phyloP scores from a whole-genome alignment of 2,113 vertebrate species.

The Ptychochromis oligacanthus region DNA sequence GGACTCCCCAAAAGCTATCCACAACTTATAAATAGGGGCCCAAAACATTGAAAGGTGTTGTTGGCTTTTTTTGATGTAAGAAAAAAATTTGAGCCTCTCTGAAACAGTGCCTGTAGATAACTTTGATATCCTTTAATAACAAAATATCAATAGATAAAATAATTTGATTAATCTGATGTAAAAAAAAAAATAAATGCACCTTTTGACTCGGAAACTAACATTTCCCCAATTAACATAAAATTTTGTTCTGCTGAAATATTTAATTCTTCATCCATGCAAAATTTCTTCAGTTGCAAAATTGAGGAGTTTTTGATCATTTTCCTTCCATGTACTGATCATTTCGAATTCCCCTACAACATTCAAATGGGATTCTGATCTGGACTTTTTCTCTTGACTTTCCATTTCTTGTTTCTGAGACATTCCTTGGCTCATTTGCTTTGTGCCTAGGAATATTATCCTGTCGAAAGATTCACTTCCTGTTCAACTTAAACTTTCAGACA shows the following conservation, averaged over 20 bases:
- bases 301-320: too few relatives aligned
- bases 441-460: not conserved
- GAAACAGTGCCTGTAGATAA: not conserved
- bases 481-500: not conserved
- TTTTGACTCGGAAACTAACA: not conserved
- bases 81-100: not conserved
- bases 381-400: not conserved
- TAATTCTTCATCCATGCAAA: not conserved
- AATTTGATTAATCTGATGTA: not conserved
- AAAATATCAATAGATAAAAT: slow-evolving; percentile 1
- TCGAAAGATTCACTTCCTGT: not conserved
- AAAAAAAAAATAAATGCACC: not conserved
- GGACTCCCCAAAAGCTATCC: too few relatives aligned
- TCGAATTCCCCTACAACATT: not conserved
- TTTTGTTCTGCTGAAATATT: not conserved
- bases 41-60: too few relatives aligned
- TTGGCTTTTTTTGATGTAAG: not conserved
- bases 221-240: not conserved
- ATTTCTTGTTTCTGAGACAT: not conserved
- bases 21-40: too few relatives aligned
- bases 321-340: not conserved
- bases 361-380: not conserved
- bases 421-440: not conserved
- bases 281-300: not conserved
- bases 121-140: not conserved